Base-by-base conservation (phyloP, 2,113 vertebrate species). In the Calidris pygmaea region DNA sequence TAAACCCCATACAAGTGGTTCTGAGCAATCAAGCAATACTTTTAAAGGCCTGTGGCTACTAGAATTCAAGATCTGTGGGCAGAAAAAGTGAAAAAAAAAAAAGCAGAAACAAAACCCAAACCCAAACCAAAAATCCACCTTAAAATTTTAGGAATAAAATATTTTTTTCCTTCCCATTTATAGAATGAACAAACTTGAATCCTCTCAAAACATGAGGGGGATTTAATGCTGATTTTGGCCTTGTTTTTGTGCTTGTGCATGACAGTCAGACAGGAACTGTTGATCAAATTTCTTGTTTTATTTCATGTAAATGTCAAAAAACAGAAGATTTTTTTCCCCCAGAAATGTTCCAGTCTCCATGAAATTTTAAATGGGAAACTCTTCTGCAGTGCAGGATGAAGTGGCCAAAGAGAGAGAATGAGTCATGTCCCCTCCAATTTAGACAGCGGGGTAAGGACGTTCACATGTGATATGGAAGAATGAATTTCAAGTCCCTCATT, bases 351-450 rank as follows among this genome's bases (percentile, higher is more conserved):
- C 93, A 43, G 23, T 74, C 14, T 74, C 60, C 43, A 39, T 12
- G 15, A 95, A 84, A 66, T 86, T 74, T 71, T 95, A 72, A 89
- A 21, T 60, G 76, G 86, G 91, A 95, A 89, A 92, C 66, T 85
- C 43, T 85, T 81, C 56, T 78, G 43, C 35, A 72, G 47, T 32
- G 45, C 73, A 91, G 70, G 79, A 65, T 45, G 23, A 87, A 75
- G 52, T 30, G 72, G 34, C 53, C 62, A 71, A 95, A 92, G 81
- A 72, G 56, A 85, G 39, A 79, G 27, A 87, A 72, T 91, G 89
- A 96, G 62, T 95, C 89, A 89, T 1, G 35, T 56, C 27, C 70
- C 73, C 21, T 87, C 23, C 35, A 21, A 27, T 68, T 85, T 30
- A 74, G 5, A 43, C 35, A 78, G 9, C 12, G 34, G 86, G 84